These are phyloP conservation scores for Nyctibius bracteatus DNA, from an alignment of 2,113 vertebrate genomes.

Conservation along the genomic window DNA sequence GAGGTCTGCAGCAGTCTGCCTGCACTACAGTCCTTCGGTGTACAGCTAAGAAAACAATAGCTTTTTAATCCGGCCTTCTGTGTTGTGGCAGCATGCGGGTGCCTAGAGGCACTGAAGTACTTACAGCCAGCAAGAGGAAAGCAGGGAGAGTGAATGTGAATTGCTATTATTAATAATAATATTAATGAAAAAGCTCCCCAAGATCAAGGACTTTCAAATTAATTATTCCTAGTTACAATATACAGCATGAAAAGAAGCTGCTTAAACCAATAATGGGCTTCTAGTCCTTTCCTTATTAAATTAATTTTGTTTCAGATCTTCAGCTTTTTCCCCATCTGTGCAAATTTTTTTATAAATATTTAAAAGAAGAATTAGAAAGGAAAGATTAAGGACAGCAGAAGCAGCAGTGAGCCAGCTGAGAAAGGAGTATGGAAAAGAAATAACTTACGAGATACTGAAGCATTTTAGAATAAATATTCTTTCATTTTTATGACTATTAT, in stretches of 20 bases:
- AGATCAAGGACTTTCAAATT: conserved; percentile 49
- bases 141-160: background rate
- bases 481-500: conserved; percentile 22
- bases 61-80: background rate
- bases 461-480: conserved; percentile 25
- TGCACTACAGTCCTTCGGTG: background rate
- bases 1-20: background rate
- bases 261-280: conserved; percentile 38
- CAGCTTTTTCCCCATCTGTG: background rate
- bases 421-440: background rate
- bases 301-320: conserved; percentile 51
- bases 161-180: conserved; percentile 36
- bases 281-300: conserved; percentile 31
- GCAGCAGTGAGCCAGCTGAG: background rate
- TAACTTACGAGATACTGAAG: background rate
- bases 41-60: background rate
- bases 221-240: conserved; percentile 56
- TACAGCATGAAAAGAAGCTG: conserved; percentile 30
- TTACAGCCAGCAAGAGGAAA: background rate
- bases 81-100: background rate
- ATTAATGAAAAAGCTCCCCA: conserved; percentile 25
- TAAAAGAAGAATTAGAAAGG: conserved; percentile 43
- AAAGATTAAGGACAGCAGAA: conserved; percentile 2
- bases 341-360: conserved; percentile 28
- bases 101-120: background rate